Evolutionary conservation across 2,888 invertebrate species (phyloP).

Genomic region (Ophraella communa): DNA sequence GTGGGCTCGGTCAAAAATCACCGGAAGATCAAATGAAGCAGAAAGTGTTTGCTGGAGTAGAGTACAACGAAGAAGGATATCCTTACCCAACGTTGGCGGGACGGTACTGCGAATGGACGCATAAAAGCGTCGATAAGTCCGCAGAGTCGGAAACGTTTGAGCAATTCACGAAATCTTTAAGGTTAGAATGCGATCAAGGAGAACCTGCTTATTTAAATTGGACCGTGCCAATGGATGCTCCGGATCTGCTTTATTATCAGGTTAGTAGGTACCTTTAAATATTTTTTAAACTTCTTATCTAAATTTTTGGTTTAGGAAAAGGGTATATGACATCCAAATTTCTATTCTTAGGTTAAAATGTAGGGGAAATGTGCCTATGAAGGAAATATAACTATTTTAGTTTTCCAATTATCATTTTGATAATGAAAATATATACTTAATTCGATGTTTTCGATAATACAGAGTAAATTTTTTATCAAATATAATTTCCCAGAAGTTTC

Average conservation of each 20-base stretch:
- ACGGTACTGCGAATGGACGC: constrained; percentile 81
- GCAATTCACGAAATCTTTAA: constrained; percentile 77
- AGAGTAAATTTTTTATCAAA: too few species aligned
- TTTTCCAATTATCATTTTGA: too few species aligned
- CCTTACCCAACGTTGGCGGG: constrained; percentile 84
- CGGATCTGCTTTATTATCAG: constrained; percentile 87
- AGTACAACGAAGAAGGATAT: constrained; percentile 76
- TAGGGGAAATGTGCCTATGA: too few species aligned
- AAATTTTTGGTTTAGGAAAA: too few species aligned
- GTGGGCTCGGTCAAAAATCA: constrained; percentile 83
- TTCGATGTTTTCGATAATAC: too few species aligned
- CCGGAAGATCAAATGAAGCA: constrained; percentile 69
- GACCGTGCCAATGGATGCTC: constrained; percentile 86
- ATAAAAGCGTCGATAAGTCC: constrained; percentile 78
- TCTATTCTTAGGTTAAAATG: too few species aligned
- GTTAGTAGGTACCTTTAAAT: too few species aligned
- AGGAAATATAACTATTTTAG: too few species aligned
- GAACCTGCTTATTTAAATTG: constrained; percentile 80
- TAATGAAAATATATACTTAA: too few species aligned
- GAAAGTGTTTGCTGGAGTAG: constrained; percentile 81
- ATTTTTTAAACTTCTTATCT: too few species aligned
- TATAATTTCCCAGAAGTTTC: too few species aligned
- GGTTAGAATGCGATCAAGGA: constrained; percentile 77
- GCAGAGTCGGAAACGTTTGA: constrained; percentile 76
- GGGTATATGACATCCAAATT: too few species aligned